A percentile compares a stretch with the other conserved stretches of the same genome.
These are phyloP conservation scores for Fragum sueziense DNA, from an alignment of 2,888 invertebrate genomes.

Conservation along the genomic window DNA sequence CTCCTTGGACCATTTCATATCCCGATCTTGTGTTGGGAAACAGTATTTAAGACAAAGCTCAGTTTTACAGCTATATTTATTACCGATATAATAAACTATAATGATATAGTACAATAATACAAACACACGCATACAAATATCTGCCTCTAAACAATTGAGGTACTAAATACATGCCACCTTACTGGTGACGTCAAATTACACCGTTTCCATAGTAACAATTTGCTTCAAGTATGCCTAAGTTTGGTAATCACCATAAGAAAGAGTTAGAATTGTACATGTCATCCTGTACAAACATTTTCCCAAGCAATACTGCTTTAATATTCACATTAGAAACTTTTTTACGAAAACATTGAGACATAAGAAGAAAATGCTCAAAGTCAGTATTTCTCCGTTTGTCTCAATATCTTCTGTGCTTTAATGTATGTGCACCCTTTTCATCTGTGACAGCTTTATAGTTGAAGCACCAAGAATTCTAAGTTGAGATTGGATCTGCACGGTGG, in stretches of 20 bases:
- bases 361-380: not conserved
- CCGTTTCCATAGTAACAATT: slow-evolving; percentile 49
- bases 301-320: not conserved
- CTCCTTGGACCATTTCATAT: no score
- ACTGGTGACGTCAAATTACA: slow-evolving; percentile 62
- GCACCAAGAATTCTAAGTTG: no score
- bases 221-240: not conserved
- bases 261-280: not conserved
- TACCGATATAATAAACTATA: not conserved
- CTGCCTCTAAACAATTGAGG: slow-evolving; percentile 65
- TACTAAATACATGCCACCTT: slow-evolving; percentile 62
- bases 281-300: not conserved
- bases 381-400: no score
- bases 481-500: no score
- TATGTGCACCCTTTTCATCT: no score
- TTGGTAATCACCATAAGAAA: not conserved
- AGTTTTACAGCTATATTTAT: not conserved
- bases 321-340: no score
- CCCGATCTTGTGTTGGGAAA: not conserved
- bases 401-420: no score
- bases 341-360: not conserved
- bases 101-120: not conserved
- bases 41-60: not conserved
- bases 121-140: not conserved
- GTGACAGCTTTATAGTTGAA: no score